Evolutionary conservation across 2,113 vertebrate species (phyloP).

Genomic region (Plotosus lineatus): DNA sequence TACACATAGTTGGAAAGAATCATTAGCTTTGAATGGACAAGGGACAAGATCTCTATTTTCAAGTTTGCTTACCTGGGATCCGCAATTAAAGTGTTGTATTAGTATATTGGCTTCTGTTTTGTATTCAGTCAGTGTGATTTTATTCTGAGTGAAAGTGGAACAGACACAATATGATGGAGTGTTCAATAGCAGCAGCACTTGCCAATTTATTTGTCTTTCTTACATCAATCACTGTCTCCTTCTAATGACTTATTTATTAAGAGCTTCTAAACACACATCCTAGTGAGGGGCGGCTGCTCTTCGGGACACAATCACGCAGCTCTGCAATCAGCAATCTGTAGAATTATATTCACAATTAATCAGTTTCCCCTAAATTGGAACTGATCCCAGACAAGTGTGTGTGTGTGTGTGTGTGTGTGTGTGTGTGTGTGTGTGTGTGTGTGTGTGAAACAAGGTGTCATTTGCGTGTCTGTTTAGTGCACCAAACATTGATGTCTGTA

Average conservation of each 20-base stretch:
- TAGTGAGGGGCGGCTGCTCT: constrained; percentile 69
- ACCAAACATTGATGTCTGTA: background rate
- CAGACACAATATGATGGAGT: constrained; percentile 25
- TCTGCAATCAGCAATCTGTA: constrained; percentile 70
- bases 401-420: constrained; percentile 22
- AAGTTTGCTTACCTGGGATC: background rate
- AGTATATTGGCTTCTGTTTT: constrained; percentile 35
- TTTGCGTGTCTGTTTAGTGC: background rate
- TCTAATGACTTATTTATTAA: constrained; percentile 79
- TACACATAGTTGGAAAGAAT: background rate
- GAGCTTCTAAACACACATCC: constrained; percentile 68
- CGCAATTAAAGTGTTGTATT: constrained; percentile 14
- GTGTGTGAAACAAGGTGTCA: background rate
- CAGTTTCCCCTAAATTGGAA: constrained; percentile 68
- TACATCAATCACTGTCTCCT: constrained; percentile 71
- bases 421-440: constrained; percentile 10
- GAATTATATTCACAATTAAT: constrained; percentile 73
- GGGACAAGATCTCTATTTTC: constrained; percentile 5
- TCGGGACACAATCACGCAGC: constrained; percentile 58
- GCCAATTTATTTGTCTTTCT: constrained; percentile 62
- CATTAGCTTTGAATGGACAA: background rate
- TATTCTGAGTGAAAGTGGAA: background rate
- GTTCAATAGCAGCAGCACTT: constrained; percentile 47
- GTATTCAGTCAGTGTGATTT: constrained; percentile 8
- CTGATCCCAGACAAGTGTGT: constrained; percentile 59